Base-by-base conservation (phyloP, 2,113 vertebrate genomes). In the Cochlearius cochlearius region DNA sequence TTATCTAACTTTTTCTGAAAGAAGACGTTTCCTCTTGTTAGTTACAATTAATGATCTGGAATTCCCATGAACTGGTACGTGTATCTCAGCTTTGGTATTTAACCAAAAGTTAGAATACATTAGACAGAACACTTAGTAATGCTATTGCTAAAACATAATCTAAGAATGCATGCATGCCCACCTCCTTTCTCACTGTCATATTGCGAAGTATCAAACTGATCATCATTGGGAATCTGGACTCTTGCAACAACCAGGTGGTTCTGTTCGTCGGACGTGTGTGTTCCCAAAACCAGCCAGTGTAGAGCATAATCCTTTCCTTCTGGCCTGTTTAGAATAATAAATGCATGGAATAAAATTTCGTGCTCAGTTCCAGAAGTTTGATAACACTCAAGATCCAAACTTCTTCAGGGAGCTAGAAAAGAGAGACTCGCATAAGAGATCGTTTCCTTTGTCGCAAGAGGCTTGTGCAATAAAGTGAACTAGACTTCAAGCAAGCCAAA, bases 241-340 rank as follows among this genome's bases (percentile, higher is more conserved):
- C 99, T 99, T 86, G 99, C 99, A 75, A 99, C 99, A 79, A 99
- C 99, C 32, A 99, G 98, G 96, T 99, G 99, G 98, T 99, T 99
- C 98, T 99, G 99, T 85, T 99, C 99, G 95, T 99, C 99, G 4
- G 99, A 99, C 0, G 99, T 99, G 94, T 99, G 99, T 2, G 99
- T 99, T 15, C 99, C 99, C 94, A 99, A 94, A 94, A 99, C 98
- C 96, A 99, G 98, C 96, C 99, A 98, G 93, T 99, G 99, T 32
- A 99, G 95, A 7, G 98, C 98, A 62, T 99, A 99, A 97, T 99
- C 99, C 96, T 99, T 99, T 94, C 99, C 99, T 97, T 99, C 99
- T 2, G 99, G 98, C 96, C 99, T 99, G 97, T 86, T 97, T 32
- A 87, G 66, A 97, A 90, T 21, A 95, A 80, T 38, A 94, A 78